Evolutionary conservation across 2,888 invertebrate genomes (phyloP).

Genomic region (Pelosia muscerda): DNA sequence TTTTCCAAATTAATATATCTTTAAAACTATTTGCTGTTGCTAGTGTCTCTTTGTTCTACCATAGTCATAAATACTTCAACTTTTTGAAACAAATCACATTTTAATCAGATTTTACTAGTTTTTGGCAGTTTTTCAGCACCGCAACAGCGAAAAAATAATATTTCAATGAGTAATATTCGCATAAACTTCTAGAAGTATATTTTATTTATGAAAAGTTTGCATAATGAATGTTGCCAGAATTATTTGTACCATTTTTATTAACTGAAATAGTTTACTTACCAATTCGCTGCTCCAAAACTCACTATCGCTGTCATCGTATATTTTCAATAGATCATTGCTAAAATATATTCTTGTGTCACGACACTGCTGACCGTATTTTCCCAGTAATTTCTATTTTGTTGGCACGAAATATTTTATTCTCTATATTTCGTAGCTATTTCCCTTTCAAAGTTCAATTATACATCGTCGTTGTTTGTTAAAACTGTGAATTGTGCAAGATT

Average conservation of each 20-base stretch:
- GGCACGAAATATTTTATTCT: background rate
- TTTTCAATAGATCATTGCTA: conserved; percentile 17
- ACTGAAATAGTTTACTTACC: background rate
- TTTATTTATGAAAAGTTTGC: no score
- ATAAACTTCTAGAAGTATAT: no score
- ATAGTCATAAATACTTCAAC: no score
- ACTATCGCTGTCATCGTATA: conserved; percentile 5
- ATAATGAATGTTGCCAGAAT: no score
- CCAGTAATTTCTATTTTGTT: conserved; percentile 10
- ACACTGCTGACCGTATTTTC: conserved; percentile 34
- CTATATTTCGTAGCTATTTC: background rate
- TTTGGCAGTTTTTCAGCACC: no score
- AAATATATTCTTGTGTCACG: conserved; percentile 36
- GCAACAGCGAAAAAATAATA: no score
- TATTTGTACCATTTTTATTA: background rate
- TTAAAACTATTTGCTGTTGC: no score
- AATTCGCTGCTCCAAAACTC: background rate
- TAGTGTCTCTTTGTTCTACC: no score
- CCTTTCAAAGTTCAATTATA: background rate
- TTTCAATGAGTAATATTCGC: no score
- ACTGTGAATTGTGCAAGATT: background rate
- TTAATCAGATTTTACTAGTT: no score
- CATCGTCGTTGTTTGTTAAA: background rate
- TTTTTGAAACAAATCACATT: no score
- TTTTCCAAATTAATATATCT: no score